Percentiles rank a stretch among this genome's conserved stretches.
Evolutionary conservation across 2,797 vertebrate genomes (phyloP).

Genomic region (Setipinna tenuifilis): DNA sequence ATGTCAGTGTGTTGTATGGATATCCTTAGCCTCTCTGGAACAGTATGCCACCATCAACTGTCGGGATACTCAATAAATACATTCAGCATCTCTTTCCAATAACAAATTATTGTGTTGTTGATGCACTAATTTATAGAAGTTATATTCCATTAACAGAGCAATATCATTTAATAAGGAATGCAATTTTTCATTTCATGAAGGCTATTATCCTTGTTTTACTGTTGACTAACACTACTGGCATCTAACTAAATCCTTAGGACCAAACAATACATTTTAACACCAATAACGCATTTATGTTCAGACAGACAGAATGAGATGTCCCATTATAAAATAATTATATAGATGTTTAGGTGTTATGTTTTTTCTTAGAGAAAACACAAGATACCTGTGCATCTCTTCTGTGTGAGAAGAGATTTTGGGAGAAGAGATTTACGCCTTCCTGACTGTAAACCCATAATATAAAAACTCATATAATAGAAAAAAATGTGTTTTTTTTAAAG

Average conservation of each 20-base stretch:
- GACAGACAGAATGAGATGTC: background rate
- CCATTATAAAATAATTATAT: background rate
- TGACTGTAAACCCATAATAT: too few relatives aligned
- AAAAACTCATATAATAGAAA: too few relatives aligned
- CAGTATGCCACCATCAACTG: background rate
- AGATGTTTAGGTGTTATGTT: background rate
- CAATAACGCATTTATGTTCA: background rate
- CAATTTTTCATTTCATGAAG: background rate
- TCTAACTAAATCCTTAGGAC: background rate
- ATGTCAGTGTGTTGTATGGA: background rate
- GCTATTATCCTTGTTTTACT: background rate
- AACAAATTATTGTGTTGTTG: background rate
- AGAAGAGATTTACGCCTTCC: too few relatives aligned
- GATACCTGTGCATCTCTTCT: too few relatives aligned
- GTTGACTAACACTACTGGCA: background rate
- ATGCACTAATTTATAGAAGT: background rate
- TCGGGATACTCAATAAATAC: background rate
- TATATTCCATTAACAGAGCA: background rate
- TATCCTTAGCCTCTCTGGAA: background rate
- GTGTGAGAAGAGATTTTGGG: too few relatives aligned
- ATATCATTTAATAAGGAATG: background rate
- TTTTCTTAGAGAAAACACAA: too few relatives aligned
- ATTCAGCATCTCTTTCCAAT: background rate
- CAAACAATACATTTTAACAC: background rate
- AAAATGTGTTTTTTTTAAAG: too few relatives aligned